Conservation (phyloP, 1,140 invertebrate genomes). For the Chelonus insularis region DNA sequence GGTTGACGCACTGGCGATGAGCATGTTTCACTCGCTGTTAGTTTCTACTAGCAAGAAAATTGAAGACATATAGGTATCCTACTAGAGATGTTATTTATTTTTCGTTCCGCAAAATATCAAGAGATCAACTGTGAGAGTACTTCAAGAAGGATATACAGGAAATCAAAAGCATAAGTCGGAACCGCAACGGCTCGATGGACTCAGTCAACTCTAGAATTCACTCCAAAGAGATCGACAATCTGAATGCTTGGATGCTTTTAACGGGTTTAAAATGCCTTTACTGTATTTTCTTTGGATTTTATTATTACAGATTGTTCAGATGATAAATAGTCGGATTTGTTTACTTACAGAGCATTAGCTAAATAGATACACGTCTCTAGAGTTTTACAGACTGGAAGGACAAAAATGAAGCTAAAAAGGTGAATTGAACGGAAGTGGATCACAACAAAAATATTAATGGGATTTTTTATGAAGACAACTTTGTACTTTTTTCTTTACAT, state of each 20-base stretch:
- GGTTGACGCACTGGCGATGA: background rate
- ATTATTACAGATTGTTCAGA: background rate
- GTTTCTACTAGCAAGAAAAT: background rate
- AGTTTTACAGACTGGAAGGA: too few relatives aligned
- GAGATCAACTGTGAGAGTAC: background rate
- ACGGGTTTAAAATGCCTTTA: conserved; percentile 16
- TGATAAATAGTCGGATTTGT: too few relatives aligned
- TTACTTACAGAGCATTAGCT: too few relatives aligned
- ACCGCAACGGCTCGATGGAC: conserved; percentile 14
- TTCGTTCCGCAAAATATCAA: background rate
- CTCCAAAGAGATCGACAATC: conserved; percentile 19
- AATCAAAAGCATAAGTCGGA: conserved; percentile 1
- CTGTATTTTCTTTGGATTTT: conserved; percentile 3
- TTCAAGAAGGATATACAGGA: background rate
- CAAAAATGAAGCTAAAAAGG: too few relatives aligned
- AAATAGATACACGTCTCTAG: too few relatives aligned
- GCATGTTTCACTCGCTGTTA: background rate
- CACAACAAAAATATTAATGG: too few relatives aligned
- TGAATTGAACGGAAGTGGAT: too few relatives aligned
- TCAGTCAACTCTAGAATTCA: conserved; percentile 5
- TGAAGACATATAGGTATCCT: background rate
- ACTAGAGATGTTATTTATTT: background rate
- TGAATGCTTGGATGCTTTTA: conserved; percentile 21
- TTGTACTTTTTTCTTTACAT: too few relatives aligned
- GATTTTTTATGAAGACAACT: too few relatives aligned